Evolutionary conservation across 2,888 invertebrate genomes (phyloP).

Genomic region (Cryptophagus acutangulus): DNA sequence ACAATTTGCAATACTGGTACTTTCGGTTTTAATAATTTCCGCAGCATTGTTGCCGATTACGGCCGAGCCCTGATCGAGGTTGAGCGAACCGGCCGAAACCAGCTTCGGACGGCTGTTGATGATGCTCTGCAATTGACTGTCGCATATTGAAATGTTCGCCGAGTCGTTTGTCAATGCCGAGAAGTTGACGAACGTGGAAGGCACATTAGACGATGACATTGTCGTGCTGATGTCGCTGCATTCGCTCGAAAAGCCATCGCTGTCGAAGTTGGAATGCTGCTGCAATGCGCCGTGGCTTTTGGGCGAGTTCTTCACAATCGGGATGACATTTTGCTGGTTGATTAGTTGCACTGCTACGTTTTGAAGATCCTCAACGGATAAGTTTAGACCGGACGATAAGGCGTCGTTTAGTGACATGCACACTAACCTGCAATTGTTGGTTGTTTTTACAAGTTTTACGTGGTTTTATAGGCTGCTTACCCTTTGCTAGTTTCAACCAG

Average conservation of each 20-base stretch:
- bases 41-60: conserved; percentile 7
- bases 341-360: conserved; percentile 48
- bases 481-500: conserved; percentile 48
- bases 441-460: conserved; percentile 15
- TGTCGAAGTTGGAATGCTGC: conserved; percentile 36
- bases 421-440: conserved; percentile 42
- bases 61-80: conserved; percentile 7
- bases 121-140: conserved; percentile 20
- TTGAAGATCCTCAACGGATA: conserved; percentile 49
- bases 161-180: conserved; percentile 25
- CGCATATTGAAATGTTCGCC: conserved; percentile 20
- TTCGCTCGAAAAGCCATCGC: conserved; percentile 46
- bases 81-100: conserved; percentile 13
- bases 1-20: background rate
- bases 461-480: conserved; percentile 32
- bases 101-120: conserved; percentile 19
- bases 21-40: conserved; percentile 10
- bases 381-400: conserved; percentile 46
- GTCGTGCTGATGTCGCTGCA: conserved; percentile 39
- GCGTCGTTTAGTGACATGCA: conserved; percentile 50
- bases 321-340: conserved; percentile 39
- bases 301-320: conserved; percentile 4
- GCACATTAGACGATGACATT: conserved; percentile 25
- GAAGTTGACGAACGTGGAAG: conserved; percentile 26
- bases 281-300: conserved; percentile 16